Evolutionary conservation across 2,888 invertebrate species (phyloP).

Genomic region (Thysanoteuthis rhombus): DNA sequence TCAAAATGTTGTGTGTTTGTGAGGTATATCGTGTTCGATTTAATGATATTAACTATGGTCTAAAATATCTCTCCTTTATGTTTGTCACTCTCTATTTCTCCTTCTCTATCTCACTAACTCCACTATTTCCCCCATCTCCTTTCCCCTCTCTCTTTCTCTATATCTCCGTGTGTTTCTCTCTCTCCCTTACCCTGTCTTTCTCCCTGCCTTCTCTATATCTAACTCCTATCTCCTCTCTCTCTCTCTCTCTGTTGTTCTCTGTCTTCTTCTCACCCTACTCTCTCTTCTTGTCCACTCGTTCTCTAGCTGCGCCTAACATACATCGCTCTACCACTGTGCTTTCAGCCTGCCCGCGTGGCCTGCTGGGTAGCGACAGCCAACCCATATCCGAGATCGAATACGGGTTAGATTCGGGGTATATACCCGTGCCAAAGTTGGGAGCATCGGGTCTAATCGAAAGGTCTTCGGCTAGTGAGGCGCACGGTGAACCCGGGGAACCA

Average conservation of each 20-base stretch:
- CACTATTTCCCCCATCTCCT: background rate
- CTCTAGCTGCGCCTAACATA: background rate
- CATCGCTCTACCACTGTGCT: conserved; percentile 12
- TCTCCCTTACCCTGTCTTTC: background rate
- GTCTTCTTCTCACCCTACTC: background rate
- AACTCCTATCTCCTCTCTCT: background rate
- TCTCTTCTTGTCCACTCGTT: background rate
- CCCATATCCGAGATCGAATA: background rate
- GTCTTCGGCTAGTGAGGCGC: background rate
- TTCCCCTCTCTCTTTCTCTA: no score
- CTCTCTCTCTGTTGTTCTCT: no score
- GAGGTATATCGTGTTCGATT: no score
- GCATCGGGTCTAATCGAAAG: conserved; percentile 12
- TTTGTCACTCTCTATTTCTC: no score
- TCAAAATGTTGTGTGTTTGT: no score
- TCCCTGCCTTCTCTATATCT: background rate
- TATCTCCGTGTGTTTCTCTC: background rate
- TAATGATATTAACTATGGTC: no score
- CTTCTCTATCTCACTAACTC: rapidly evolving
- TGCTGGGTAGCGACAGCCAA: background rate
- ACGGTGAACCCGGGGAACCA: background rate
- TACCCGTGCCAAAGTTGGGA: conserved; percentile 12
- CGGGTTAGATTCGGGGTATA: no score
- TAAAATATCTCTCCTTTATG: background rate
- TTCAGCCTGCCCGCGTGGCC: conserved; percentile 12